Evolutionary conservation across 2,113 vertebrate species (phyloP).

Genomic region (Neoarius graeffei): DNA sequence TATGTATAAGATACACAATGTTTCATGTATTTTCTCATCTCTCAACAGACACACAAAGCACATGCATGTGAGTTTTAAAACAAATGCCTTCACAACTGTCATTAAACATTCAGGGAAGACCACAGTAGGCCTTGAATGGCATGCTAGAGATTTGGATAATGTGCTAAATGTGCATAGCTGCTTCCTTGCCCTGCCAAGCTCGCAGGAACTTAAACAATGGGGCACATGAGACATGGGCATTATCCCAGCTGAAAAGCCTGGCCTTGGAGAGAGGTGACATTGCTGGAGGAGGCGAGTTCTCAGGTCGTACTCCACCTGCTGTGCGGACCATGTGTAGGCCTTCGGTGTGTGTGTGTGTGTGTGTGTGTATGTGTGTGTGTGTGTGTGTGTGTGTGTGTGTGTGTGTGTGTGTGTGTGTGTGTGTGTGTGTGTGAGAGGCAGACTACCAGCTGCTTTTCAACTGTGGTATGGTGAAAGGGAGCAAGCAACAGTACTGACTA

Average conservation of each 20-base stretch:
- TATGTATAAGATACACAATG: not conserved
- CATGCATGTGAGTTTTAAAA: conserved; percentile 9
- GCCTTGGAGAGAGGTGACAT: conserved; percentile 56
- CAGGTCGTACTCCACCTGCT: conserved; percentile 49
- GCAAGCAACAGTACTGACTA: not conserved
- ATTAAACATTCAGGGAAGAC: conserved; percentile 22
- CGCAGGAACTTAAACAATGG: conserved; percentile 36
- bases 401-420: conserved; percentile 15
- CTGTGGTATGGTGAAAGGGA: conserved; percentile 6
- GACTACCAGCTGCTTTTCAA: conserved; percentile 58
- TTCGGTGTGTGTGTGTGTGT: conserved; percentile 12
- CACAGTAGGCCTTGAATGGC: conserved; percentile 28
- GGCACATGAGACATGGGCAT: conserved; percentile 39
- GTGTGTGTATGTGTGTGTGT: conserved; percentile 11
- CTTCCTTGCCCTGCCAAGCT: conserved; percentile 31
- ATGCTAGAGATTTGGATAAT: conserved; percentile 49
- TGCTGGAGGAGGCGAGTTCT: conserved; percentile 38
- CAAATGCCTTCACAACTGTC: conserved; percentile 46
- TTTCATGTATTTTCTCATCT: not conserved
- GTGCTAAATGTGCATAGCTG: conserved; percentile 49
- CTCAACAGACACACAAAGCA: not conserved
- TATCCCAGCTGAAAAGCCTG: conserved; percentile 48
- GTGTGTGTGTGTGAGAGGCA: conserved; percentile 4
- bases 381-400: conserved; percentile 11
- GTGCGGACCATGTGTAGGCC: conserved; percentile 37